A percentile compares a stretch with the other conserved stretches of the same genome.
These are phyloP conservation scores for Papilio gigon DNA, from an alignment of 2,888 invertebrate species.

Conservation along the genomic window DNA sequence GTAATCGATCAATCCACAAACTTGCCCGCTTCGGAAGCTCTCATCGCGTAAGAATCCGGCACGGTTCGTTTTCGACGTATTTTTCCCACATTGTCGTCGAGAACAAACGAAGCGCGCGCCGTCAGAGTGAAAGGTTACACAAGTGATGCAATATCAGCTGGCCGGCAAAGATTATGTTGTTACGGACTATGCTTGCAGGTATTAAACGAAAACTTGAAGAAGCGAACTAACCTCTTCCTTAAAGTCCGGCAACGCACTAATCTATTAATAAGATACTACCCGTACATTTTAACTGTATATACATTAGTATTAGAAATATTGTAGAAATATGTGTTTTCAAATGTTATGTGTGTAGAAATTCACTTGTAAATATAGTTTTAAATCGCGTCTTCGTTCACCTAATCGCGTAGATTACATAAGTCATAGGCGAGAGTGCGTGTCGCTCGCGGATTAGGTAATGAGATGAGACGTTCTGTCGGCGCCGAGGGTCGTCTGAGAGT, in stretches of 20 bases:
- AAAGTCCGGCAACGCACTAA: too few relatives aligned
- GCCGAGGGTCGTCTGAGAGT: neutral
- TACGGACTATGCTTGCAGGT: neutral
- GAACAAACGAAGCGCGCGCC: slow-evolving; percentile 17
- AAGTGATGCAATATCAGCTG: slow-evolving; percentile 43
- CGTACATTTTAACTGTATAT: too few relatives aligned
- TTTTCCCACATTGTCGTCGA: slow-evolving; percentile 40
- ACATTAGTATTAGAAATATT: too few relatives aligned
- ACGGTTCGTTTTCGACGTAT: slow-evolving; percentile 25
- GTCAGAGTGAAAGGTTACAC: slow-evolving; percentile 43
- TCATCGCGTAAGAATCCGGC: slow-evolving; percentile 13
- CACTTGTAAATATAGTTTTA: too few relatives aligned
- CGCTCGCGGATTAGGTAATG: slow-evolving; percentile 37
- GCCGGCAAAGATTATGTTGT: slow-evolving; percentile 22
- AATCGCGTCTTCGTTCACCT: neutral
- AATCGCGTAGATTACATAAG: slow-evolving; percentile 28
- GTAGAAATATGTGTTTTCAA: too few relatives aligned
- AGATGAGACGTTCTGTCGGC: slow-evolving; percentile 12
- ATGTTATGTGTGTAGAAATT: too few relatives aligned
- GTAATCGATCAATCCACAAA: slow-evolving; percentile 17
- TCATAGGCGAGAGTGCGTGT: slow-evolving; percentile 26
- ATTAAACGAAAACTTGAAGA: slow-evolving; percentile 11
- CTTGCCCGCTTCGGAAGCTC: slow-evolving; percentile 9
- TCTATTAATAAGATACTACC: too few relatives aligned
- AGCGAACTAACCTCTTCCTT: too few relatives aligned